These are phyloP conservation scores for Dendrophyllia cribrosa DNA, from an alignment of 64 coral and sea anemone genomes.

Conservation along the genomic window DNA sequence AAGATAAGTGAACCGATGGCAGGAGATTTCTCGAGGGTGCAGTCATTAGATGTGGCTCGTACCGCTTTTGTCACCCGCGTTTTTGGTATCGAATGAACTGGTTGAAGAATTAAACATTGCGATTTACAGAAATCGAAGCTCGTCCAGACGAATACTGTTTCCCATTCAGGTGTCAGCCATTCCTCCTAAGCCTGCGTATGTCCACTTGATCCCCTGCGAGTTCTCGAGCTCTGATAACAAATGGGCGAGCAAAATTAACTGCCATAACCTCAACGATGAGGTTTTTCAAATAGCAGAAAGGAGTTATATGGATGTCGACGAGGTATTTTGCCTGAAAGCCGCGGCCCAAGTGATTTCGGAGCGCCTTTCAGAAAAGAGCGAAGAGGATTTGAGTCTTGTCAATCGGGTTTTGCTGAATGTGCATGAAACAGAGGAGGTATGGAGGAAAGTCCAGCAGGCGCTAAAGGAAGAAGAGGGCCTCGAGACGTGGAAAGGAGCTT, in stretches of 20 bases:
- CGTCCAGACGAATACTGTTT: slow-evolving; percentile 52
- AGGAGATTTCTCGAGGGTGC: slow-evolving; percentile 56
- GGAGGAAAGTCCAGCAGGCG: slow-evolving; percentile 38
- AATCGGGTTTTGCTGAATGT: slow-evolving; percentile 74
- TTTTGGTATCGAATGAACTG: slow-evolving; percentile 65
- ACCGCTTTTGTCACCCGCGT: slow-evolving; percentile 60
- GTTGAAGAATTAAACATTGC: slow-evolving; percentile 91
- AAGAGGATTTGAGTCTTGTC: not conserved
- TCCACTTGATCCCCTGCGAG: slow-evolving; percentile 74
- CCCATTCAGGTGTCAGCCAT: slow-evolving; percentile 44
- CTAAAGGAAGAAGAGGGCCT: slow-evolving; percentile 27
- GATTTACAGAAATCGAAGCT: slow-evolving; percentile 69
- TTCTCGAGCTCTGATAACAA: slow-evolving; percentile 62
- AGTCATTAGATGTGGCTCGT: slow-evolving; percentile 69
- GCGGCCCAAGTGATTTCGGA: slow-evolving; percentile 51
- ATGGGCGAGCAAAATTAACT: slow-evolving; percentile 36
- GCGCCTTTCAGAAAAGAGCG: slow-evolving; percentile 12
- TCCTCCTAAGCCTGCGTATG: slow-evolving; percentile 67
- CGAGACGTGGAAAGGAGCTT: slow-evolving; percentile 19
- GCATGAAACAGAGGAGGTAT: slow-evolving; percentile 44
- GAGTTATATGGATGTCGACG: not conserved
- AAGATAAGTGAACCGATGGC: slow-evolving; percentile 49
- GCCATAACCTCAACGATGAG: not conserved
- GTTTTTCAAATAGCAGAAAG: slow-evolving; percentile 1
- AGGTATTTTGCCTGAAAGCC: slow-evolving; percentile 30